Base-by-base conservation (phyloP, 2,888 invertebrate genomes). In the Antheraea assamensis region DNA sequence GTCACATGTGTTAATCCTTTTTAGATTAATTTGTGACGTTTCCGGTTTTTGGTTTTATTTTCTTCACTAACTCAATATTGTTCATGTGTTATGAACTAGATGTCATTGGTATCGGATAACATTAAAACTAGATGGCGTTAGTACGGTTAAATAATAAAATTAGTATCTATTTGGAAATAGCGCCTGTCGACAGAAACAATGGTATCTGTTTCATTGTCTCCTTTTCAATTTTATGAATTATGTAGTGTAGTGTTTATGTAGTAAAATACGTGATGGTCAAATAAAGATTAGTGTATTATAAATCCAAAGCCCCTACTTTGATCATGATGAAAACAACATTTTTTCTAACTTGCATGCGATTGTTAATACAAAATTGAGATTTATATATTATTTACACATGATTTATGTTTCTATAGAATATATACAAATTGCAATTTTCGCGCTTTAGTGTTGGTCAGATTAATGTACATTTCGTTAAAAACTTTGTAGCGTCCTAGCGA, bases 51-150 rank as follows among this genome's bases (percentile, higher is more conserved):
- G 52, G 21, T 52, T 52, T 58, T 3, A 42, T 42, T 42, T 42
- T 42, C 42, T 10, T 42, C 13, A 42, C 42, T 42, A 7, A 42
- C 42, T 13, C 13, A 42, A 2, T 13, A 42, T 7, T 42, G 61
- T 64, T 64, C 61, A 64, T 64, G 17, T 3, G 17, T 17, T 1
- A 30, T 5, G 3, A 35, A 68, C n/a, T 68, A 68, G 68, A 68
- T 68, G 68, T 68, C 68, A n/a, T 2, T 68, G n/a, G 31, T n/a
- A n/a, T 68, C 35, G n/a, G n/a, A 68, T 1, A 8, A n/a, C 30
- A 21, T 68, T 35, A 19, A 66, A 68, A 68, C 31, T 68, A 68
- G 68, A 68, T 68, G n/a, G 68, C 68, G 35, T 21, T 68, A 35
- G 19, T 68, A 68, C 35, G 2, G 5, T 10, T 35, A 35, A 58